A percentile compares a stretch with the other conserved stretches of the same genome.
Conservation (phyloP, 2,888 invertebrate genomes). For the Aspidapion aeneum region DNA sequence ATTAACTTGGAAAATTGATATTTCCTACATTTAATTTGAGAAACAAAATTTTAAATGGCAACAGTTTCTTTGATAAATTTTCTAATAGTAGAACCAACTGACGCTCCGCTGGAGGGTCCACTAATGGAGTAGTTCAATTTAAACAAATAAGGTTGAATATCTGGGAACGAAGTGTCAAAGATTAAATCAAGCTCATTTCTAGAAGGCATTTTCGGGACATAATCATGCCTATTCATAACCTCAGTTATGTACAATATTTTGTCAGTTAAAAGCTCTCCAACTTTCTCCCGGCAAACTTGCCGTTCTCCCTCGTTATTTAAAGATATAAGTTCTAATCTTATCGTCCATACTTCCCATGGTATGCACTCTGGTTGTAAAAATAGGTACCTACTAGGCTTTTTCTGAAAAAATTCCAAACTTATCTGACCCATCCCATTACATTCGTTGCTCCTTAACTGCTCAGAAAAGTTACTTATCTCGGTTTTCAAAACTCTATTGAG, state of each 20-base stretch:
- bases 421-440: conserved; percentile 76
- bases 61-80: conserved; percentile 82
- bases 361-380: conserved; percentile 82
- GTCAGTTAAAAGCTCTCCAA: conserved; percentile 84
- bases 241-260: conserved; percentile 94
- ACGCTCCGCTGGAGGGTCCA: conserved; percentile 63
- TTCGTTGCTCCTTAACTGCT: conserved; percentile 68
- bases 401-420: conserved; percentile 93
- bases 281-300: conserved; percentile 81
- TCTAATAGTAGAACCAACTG: conserved; percentile 85
- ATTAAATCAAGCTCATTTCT: conserved; percentile 89
- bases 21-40: too few species aligned
- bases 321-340: conserved; percentile 84
- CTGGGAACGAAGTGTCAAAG: conserved; percentile 89
- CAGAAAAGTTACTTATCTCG: conserved; percentile 76
- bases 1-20: too few species aligned
- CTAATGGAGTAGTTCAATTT: conserved; percentile 83
- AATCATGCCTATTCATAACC: conserved; percentile 93
- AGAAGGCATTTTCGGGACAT: conserved; percentile 93
- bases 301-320: conserved; percentile 84
- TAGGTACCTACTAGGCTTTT: conserved; percentile 84
- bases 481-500: conserved; percentile 69
- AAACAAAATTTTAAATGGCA: not conserved
- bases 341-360: conserved; percentile 99
- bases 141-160: conserved; percentile 96